These are phyloP conservation scores for Gnathonemus echidnorhynchus DNA, from an alignment of 2,113 vertebrate species.

Conservation along the genomic window DNA sequence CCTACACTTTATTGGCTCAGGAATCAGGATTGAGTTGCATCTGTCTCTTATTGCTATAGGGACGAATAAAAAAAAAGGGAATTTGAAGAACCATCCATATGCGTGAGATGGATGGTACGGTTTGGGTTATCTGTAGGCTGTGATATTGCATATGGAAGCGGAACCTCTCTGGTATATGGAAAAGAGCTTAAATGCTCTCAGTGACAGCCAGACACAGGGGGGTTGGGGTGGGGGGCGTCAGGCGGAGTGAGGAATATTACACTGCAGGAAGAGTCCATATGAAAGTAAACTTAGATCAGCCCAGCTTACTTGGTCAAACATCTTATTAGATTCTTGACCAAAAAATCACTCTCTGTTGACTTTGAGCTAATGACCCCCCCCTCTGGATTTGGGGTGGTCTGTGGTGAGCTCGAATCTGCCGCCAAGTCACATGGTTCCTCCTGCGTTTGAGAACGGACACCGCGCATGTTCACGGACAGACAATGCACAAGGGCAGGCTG, in stretches of 20 bases:
- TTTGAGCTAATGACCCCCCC: background rate
- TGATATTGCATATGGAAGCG: background rate
- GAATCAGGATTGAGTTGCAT: background rate
- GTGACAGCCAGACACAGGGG: background rate
- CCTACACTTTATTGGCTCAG: background rate
- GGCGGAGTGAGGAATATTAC: background rate
- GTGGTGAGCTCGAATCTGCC: background rate
- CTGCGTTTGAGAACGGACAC: background rate
- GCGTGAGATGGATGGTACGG: background rate
- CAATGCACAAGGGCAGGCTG: background rate
- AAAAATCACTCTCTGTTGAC: background rate
- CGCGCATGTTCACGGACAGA: background rate
- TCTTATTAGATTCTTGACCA: too few relatives aligned
- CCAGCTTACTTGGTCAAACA: background rate
- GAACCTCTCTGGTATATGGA: background rate
- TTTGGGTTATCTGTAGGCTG: background rate
- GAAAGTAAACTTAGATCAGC: background rate
- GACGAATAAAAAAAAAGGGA: background rate
- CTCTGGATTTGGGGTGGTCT: background rate
- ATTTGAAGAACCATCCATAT: background rate
- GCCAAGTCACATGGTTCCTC: background rate
- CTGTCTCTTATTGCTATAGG: background rate
- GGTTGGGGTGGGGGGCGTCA: background rate
- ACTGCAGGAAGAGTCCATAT: background rate
- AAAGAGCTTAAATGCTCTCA: background rate